Percentiles rank a stretch among this genome's conserved stretches.
Conservation (phyloP, 2,888 invertebrate species). For the Drosophila testacea region DNA sequence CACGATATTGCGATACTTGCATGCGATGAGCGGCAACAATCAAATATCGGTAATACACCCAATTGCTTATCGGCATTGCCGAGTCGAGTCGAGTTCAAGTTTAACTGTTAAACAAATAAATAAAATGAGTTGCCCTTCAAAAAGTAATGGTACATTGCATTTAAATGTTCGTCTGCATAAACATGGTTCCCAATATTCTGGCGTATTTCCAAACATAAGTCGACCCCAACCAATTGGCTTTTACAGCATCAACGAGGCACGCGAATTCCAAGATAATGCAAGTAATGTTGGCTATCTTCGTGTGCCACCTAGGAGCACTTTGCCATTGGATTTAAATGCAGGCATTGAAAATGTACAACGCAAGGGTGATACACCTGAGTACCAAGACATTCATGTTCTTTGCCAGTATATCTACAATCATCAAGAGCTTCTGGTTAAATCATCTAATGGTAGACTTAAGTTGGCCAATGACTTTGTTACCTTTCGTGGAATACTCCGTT, state of each 20-base stretch:
- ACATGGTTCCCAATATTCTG: constrained; percentile 6
- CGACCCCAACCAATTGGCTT: constrained; percentile 51
- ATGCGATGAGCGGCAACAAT: background rate
- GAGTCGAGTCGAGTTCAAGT: too few relatives aligned
- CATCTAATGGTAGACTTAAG: constrained; percentile 2
- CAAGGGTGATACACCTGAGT: background rate
- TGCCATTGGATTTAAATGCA: constrained; percentile 58
- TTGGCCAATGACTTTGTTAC: constrained; percentile 45
- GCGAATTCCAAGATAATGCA: constrained; percentile 44
- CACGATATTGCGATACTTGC: background rate
- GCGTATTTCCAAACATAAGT: constrained; percentile 42
- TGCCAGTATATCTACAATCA: constrained; percentile 54
- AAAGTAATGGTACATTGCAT: background rate
- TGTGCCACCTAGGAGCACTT: constrained; percentile 17
- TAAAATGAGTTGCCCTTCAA: background rate
- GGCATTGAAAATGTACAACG: constrained; percentile 55
- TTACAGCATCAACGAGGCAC: constrained; percentile 36
- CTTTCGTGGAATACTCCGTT: constrained; percentile 57
- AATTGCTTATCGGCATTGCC: too few relatives aligned
- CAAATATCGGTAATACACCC: too few relatives aligned
- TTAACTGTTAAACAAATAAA: too few relatives aligned
- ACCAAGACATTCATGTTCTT: constrained; percentile 18
- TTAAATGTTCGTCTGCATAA: constrained; percentile 44
- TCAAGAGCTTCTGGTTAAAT: constrained; percentile 19
- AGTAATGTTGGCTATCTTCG: constrained; percentile 35